Evolutionary conservation across 2,113 vertebrate genomes (phyloP).

Genomic region (Poeciliopsis occidentalis): DNA sequence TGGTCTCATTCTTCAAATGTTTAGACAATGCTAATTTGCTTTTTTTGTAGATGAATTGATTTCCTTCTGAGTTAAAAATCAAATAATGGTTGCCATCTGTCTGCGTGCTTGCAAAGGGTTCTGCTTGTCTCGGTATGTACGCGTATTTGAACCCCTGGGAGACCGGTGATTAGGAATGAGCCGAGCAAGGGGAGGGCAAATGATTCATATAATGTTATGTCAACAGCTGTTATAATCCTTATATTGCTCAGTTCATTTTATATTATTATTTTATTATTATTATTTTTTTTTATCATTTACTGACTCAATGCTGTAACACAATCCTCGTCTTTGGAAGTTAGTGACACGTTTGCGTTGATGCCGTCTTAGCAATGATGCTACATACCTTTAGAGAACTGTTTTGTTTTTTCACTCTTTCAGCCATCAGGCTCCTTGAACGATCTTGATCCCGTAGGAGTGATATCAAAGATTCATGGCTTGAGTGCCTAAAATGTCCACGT

Average conservation of each 20-base stretch:
- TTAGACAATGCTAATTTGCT: constrained; percentile 75
- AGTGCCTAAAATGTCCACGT: neutral
- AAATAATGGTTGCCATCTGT: constrained; percentile 76
- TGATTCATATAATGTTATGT: neutral
- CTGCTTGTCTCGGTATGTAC: constrained; percentile 30
- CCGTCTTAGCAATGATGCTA: neutral
- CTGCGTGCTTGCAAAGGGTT: constrained; percentile 21
- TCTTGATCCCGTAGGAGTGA: neutral
- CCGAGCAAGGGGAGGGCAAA: constrained; percentile 17
- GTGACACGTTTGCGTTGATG: too few species aligned
- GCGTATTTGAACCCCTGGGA: constrained; percentile 16
- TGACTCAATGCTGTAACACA: neutral
- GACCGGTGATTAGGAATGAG: constrained; percentile 22
- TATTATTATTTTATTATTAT: neutral
- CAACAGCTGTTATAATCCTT: neutral
- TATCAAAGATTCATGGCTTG: neutral
- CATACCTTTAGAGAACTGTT: neutral
- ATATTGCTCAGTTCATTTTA: constrained; percentile 7
- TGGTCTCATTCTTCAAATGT: constrained; percentile 73
- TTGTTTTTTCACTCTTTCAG: neutral
- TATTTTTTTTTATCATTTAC: constrained; percentile 2
- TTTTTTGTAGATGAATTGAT: constrained; percentile 71
- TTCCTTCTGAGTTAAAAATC: constrained; percentile 75
- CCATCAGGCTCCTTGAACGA: neutral
- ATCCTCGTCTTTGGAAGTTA: neutral